Evolutionary conservation across 2,888 invertebrate species (phyloP), one percentile per base, ranked within the genome.

Genomic region (Nudaria mundana): DNA sequence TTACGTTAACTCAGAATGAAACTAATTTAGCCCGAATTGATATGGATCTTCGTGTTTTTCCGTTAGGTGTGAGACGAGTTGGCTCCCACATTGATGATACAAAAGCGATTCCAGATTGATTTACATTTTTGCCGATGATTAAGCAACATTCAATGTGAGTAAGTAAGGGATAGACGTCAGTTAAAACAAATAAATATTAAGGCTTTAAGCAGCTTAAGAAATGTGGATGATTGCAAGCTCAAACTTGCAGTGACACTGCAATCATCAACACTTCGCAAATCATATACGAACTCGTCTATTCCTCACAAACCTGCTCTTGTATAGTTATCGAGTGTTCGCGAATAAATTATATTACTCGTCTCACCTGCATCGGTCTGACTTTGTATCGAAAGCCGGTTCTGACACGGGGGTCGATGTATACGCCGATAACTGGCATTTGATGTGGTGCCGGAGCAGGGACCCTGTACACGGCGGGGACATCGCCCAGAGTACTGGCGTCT

Each of bases 301-400:
- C 73, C 74, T 61, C 76, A 77, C 69, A 57, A 61, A 44, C 31
- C 50, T 54, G 71, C 71, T 59, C 54, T 51, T 65, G 66, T 63
- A 59, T 64, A 50, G 5, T 50, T 40, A 37, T 64, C 52, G 44
- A 52, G 58, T 16, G 48, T 59, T 52, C 52, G 54, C 59, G 52
- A 61, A 55, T 30, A 50, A 39, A 65, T 66, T 58, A 65, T 66
- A 71, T 68, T 66, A 70, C 71, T 82, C 57, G 58, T 83, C 88
- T 88, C 71, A 90, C 89, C 76, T 91, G 91, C 73, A 93, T 87
- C 1, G 92, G 92, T 65, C 92, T 90, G 49, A 94, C 92, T 80
- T 91, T 91, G 89, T 94, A 94, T 73, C 91, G 89, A 87, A 94
- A 95, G 54, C 95, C 94, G 51, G 94, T 92, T 55, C 92, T 86